These are phyloP conservation scores for Lysandra bellargus DNA, from an alignment of 2,888 invertebrate species.

Conservation along the genomic window DNA sequence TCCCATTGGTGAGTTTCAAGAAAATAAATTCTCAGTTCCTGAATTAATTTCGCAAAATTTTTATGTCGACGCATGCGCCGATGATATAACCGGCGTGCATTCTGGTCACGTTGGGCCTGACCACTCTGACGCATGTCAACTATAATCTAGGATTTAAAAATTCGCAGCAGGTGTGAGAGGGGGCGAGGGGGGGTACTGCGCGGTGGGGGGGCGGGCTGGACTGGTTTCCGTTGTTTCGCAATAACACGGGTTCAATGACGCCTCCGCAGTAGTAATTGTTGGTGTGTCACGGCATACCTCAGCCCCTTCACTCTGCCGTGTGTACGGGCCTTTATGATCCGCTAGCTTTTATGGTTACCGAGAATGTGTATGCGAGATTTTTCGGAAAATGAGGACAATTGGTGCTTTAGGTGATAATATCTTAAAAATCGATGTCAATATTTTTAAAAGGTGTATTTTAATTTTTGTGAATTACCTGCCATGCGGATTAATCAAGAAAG, in stretches of 20 bases:
- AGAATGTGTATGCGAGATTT: not conserved
- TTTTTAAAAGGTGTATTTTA: not conserved
- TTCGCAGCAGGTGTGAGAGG: constrained; percentile 72
- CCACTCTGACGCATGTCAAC: constrained; percentile 63
- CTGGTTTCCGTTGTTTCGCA: constrained; percentile 81
- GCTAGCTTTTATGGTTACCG: constrained; percentile 41
- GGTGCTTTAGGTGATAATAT: not conserved
- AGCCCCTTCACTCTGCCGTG: constrained; percentile 56
- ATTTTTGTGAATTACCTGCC: no score
- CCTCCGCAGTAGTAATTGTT: constrained; percentile 70
- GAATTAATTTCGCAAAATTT: constrained; percentile 23
- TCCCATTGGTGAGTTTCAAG: not conserved
- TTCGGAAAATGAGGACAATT: not conserved
- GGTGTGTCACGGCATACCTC: constrained; percentile 66
- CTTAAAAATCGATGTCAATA: not conserved
- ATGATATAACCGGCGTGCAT: constrained; percentile 51
- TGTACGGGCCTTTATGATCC: constrained; percentile 34
- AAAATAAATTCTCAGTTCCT: constrained; percentile 17
- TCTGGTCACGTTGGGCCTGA: constrained; percentile 62
- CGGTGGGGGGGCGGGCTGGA: constrained; percentile 53
- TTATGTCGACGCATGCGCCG: constrained; percentile 43
- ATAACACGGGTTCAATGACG: constrained; percentile 78
- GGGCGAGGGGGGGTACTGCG: constrained; percentile 39
- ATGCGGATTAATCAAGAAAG: not conserved
- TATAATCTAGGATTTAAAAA: constrained; percentile 78